These are phyloP conservation scores for Ochropacha duplaris DNA, from an alignment of 2,888 invertebrate genomes.

Conservation along the genomic window DNA sequence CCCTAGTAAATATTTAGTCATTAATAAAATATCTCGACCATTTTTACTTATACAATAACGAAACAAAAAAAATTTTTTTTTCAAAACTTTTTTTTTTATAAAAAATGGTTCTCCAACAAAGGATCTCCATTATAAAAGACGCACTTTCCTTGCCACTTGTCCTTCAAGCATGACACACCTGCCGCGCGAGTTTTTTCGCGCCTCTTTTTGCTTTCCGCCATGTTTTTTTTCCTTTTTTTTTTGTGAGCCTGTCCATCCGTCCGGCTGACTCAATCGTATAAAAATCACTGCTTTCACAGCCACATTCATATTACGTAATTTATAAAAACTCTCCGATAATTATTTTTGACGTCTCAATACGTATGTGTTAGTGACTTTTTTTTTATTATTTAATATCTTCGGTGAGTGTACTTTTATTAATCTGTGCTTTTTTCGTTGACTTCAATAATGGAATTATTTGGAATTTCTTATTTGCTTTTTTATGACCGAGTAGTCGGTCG, in stretches of 20 bases:
- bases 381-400: background rate
- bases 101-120: background rate
- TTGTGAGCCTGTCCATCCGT: slow-evolving; percentile 28
- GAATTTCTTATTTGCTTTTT: background rate
- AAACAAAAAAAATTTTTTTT: no score
- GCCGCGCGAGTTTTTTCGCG: slow-evolving; percentile 43
- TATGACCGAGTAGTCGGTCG: background rate
- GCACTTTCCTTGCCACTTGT: slow-evolving; percentile 53
- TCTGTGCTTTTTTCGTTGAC: background rate
- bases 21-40: no score
- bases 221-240: slow-evolving; percentile 40
- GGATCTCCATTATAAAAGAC: slow-evolving; percentile 45
- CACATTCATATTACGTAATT: slow-evolving; percentile 42
- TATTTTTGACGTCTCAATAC: slow-evolving; percentile 17
- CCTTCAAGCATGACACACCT: slow-evolving; percentile 57
- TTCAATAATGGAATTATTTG: background rate
- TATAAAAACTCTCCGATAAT: slow-evolving; percentile 23
- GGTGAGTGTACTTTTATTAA: background rate
- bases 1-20: no score
- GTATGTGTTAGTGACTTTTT: background rate
- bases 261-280: slow-evolving; percentile 43
- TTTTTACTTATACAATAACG: no score
- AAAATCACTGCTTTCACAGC: slow-evolving; percentile 41
- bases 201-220: slow-evolving; percentile 45
- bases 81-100: no score